phyloP scores from a whole-genome alignment of 2,113 vertebrate genomes.

The Rhinolophus sinicus region DNA sequence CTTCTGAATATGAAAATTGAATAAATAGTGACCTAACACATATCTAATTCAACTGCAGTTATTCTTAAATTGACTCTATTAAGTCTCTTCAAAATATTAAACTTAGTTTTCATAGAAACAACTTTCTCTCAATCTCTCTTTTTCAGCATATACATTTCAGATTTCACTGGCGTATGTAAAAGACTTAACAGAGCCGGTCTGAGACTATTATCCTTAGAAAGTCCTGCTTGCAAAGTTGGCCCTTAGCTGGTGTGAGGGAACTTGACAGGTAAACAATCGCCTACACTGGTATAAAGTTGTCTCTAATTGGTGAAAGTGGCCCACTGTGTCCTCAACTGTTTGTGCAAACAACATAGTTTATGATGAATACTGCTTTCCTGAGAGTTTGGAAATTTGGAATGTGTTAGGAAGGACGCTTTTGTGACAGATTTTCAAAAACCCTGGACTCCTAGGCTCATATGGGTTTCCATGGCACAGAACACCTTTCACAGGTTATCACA shows the following conservation, averaged over 20 bases:
- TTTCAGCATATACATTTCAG: background rate
- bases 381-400: background rate
- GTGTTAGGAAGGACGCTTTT: background rate
- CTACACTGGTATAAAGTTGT: background rate
- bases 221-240: background rate
- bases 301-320: background rate
- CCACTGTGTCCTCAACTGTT: background rate
- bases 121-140: background rate
- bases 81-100: conserved; percentile 6
- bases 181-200: background rate
- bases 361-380: background rate
- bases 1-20: background rate
- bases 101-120: conserved; percentile 5
- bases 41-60: background rate
- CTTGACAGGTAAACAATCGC: background rate
- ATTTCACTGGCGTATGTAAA: background rate
- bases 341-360: background rate
- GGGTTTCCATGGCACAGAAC: background rate
- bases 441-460: background rate
- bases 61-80: background rate
- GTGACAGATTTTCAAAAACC: background rate
- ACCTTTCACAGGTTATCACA: background rate
- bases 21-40: background rate
- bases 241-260: background rate
- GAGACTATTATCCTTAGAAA: background rate